Conservation (phyloP, 2,888 invertebrate genomes). For the Lordiphosa andalusiaca region DNA sequence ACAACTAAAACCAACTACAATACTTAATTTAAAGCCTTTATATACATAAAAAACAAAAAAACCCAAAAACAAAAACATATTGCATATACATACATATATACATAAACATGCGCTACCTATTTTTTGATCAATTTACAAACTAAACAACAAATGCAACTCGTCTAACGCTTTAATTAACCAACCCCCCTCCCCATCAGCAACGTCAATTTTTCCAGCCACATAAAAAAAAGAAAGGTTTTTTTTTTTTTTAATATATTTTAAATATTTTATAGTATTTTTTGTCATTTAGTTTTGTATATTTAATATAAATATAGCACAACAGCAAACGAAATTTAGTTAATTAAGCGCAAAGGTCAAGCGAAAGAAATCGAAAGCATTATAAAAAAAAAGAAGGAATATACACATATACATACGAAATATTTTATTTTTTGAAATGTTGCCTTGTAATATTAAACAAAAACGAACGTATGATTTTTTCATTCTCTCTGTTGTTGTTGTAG, state of each 20-base stretch:
- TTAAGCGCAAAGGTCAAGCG: not conserved
- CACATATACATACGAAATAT: not conserved
- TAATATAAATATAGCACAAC: conserved; percentile 10
- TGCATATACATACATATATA: conserved; percentile 18
- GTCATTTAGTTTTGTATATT: not conserved
- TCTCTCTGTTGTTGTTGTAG: too few species aligned
- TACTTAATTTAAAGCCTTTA: conserved; percentile 15
- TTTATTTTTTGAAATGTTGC: conserved; percentile 25
- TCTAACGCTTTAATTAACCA: conserved; percentile 54
- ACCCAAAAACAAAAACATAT: not conserved
- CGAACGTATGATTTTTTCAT: too few species aligned
- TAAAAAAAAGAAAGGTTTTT: too few species aligned
- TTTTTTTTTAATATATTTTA: too few species aligned
- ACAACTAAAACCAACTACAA: conserved; percentile 12
- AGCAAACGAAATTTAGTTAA: conserved; percentile 2
- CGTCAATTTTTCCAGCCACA: conserved; percentile 21
- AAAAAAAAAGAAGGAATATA: not conserved
- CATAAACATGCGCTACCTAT: conserved; percentile 32
- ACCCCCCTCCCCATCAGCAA: conserved; percentile 19
- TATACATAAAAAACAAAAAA: conserved; percentile 6
- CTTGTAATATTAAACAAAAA: conserved; percentile 23
- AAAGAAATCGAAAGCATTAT: not conserved
- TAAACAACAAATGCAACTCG: conserved; percentile 23
- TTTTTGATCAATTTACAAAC: conserved; percentile 58
- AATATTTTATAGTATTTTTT: too few species aligned